phyloP scores from a whole-genome alignment of 2,888 invertebrate genomes.

The Coelinius sp. region DNA sequence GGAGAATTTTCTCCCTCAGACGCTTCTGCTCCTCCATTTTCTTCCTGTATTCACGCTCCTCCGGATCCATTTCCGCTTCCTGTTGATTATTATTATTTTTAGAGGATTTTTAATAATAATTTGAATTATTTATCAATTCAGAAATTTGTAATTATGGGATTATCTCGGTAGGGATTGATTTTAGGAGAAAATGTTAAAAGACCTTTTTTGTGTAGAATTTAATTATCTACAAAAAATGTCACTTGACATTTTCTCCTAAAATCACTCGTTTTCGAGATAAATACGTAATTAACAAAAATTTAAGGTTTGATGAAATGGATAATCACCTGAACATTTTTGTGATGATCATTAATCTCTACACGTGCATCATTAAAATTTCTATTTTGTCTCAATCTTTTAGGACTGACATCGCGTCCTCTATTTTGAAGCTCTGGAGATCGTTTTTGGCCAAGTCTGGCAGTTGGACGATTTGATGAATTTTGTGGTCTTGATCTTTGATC shows the following conservation, averaged over 20 bases:
- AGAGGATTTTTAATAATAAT: neutral
- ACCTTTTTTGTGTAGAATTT: too few species aligned
- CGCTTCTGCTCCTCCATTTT: constrained; percentile 72
- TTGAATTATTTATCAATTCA: neutral
- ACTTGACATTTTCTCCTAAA: too few species aligned
- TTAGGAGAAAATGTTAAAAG: too few species aligned
- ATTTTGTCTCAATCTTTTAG: constrained; percentile 57
- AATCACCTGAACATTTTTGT: constrained; percentile 46
- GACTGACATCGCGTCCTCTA: constrained; percentile 55
- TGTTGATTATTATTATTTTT: constrained; percentile 30
- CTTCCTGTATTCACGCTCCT: constrained; percentile 69
- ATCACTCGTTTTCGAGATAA: too few species aligned
- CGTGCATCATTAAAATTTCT: constrained; percentile 63
- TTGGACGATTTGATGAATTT: constrained; percentile 42
- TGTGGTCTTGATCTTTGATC: constrained; percentile 53
- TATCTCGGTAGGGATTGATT: too few species aligned
- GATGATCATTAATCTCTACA: constrained; percentile 50
- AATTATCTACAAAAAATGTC: neutral
- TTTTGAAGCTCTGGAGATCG: constrained; percentile 50
- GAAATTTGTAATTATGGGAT: too few species aligned
- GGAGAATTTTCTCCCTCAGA: constrained; percentile 69
- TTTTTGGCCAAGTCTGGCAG: constrained; percentile 51
- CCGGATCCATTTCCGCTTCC: constrained; percentile 67
- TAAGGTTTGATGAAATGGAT: constrained; percentile 41
- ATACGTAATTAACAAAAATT: too few species aligned